Conservation (phyloP, 1,140 invertebrate genomes). For the Delia radicum region DNA sequence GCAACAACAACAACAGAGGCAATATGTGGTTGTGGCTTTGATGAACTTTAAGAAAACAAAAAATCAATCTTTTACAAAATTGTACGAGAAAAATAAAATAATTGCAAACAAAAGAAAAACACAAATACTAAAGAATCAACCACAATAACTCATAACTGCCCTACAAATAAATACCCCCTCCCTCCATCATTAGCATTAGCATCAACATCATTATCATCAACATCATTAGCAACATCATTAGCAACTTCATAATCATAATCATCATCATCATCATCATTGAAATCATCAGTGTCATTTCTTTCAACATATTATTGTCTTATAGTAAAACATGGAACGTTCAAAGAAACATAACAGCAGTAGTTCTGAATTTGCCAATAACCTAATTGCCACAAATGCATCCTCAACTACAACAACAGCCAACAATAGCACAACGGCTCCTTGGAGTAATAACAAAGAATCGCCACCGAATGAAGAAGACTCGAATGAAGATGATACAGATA, state of each 20-base stretch:
- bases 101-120: background rate
- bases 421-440: constrained; percentile 37
- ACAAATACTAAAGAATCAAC: background rate
- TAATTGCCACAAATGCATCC: constrained; percentile 23
- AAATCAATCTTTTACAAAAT: background rate
- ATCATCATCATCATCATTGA: background rate
- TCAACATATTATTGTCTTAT: too few relatives aligned
- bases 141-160: background rate
- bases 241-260: too few relatives aligned
- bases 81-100: background rate
- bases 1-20: background rate
- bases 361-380: constrained; percentile 38
- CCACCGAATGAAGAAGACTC: constrained; percentile 37
- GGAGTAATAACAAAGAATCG: constrained; percentile 50
- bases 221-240: background rate
- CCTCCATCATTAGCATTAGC: background rate
- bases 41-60: background rate
- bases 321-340: constrained; percentile 39
- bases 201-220: background rate
- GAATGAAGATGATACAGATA: constrained; percentile 46
- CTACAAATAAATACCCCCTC: background rate
- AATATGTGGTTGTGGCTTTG: constrained; percentile 13
- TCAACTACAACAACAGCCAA: constrained; percentile 19
- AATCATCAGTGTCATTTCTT: background rate
- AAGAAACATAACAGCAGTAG: constrained; percentile 39